Conservation (phyloP, 2,888 invertebrate genomes). For the Lypha dubia region DNA sequence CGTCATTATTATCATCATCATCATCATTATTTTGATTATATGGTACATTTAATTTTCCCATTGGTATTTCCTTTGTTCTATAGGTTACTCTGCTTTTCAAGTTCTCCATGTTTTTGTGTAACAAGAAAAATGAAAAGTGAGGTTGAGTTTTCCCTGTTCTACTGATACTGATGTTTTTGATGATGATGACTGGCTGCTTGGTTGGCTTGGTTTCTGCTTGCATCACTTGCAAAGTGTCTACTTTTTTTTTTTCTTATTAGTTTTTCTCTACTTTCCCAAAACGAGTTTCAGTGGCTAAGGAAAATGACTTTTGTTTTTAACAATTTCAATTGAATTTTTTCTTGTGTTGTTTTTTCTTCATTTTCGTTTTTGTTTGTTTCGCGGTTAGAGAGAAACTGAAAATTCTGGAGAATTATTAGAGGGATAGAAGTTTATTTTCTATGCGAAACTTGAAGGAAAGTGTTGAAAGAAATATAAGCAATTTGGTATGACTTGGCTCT, state of each 20-base stretch:
- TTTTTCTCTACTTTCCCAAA: conserved; percentile 44
- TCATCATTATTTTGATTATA: conserved; percentile 33
- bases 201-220: conserved; percentile 54
- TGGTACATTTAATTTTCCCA: conserved; percentile 66
- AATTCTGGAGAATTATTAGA: conserved; percentile 58
- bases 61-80: conserved; percentile 71
- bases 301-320: conserved; percentile 72
- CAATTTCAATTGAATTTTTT: conserved; percentile 53
- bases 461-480: conserved; percentile 1
- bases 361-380: conserved; percentile 6
- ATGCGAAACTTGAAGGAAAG: conserved; percentile 18
- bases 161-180: conserved; percentile 41
- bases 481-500: not conserved
- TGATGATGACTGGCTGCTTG: conserved; percentile 43
- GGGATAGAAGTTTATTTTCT: not conserved
- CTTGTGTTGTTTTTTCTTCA: not conserved
- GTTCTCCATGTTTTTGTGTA: conserved; percentile 68
- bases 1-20: conserved; percentile 6
- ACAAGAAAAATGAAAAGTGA: conserved; percentile 69
- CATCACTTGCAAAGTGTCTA: conserved; percentile 60
- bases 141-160: conserved; percentile 70
- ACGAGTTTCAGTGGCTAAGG: conserved; percentile 46
- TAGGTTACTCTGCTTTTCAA: conserved; percentile 70
- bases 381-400: conserved; percentile 45
- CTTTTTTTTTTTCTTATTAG: not conserved